Evolutionary conservation across 2,113 vertebrate genomes (phyloP), one percentile per base, ranked within the genome.

Genomic region (Nesoenas mayeri): DNA sequence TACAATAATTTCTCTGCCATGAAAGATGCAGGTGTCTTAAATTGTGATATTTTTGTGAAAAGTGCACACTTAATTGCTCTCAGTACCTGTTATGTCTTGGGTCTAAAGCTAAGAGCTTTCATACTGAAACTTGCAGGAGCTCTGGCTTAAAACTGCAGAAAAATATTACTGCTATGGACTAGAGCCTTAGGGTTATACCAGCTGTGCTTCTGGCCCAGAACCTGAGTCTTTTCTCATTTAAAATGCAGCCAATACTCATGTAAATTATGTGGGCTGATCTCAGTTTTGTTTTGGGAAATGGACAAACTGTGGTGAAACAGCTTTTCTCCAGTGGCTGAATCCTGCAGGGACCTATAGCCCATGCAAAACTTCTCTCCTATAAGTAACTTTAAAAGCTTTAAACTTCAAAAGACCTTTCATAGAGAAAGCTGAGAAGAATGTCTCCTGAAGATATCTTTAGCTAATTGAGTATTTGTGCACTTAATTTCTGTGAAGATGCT

Each of bases 171-270:
- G 71, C 79, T 80, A 50, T 78, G 71, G 66, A 93, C 47, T 42
- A 79, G 71, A 91, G 83, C 81, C 74, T 90, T 32, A 8, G 18
- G 60, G 56, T 80, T 93, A 60, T 34, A 83, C 78, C 91, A 91
- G 81, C 80, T 93, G 74, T 85, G 78, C n/a, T 88, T 83, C 89
- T 95, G 89, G 87, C 67, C 67, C 40, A 80, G 62, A 88, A 22
- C 40, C 36, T 7, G 14, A 79, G 15, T 38, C 36, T 82, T 67
- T 81, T 84, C 78, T 88, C 34, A 77, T 79, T 85, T 89, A 77
- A 74, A 95, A 62, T 24, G 19, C 66, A 87, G 61, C 61, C 75
- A 85, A 71, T 56, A 79, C 57, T 81, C 62, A 65, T 74, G 22
- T 85, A 83, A 95, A 73, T 67, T 79, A 66, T 60, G 72, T 48